Percentiles rank a stretch among this genome's conserved stretches.
These are phyloP conservation scores for Calosoma granatense DNA, from an alignment of 1,140 invertebrate genomes.

Conservation along the genomic window DNA sequence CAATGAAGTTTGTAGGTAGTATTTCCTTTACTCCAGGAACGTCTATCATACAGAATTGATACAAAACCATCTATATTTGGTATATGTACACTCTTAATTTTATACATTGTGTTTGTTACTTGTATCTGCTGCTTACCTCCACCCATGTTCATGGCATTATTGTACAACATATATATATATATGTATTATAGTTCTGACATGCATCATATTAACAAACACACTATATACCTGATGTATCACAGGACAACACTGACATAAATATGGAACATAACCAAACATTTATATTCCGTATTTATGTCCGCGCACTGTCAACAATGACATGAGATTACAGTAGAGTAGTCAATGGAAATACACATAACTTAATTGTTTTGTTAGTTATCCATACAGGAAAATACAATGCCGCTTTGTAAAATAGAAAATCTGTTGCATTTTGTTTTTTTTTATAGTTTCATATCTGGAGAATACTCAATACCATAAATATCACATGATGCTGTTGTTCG, in stretches of 20 bases:
- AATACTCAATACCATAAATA: not conserved
- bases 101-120: not conserved
- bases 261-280: not conserved
- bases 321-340: not conserved
- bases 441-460: not conserved
- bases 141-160: conserved; percentile 1
- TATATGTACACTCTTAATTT: conserved; percentile 8
- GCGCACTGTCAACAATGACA: not conserved
- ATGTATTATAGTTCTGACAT: conserved; percentile 5
- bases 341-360: no score
- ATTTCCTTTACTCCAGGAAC: conserved; percentile 9
- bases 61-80: conserved; percentile 8
- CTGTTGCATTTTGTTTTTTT: not conserved
- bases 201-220: conserved; percentile 5
- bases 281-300: not conserved
- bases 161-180: conserved; percentile 8
- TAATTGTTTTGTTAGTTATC: no score
- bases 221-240: not conserved
- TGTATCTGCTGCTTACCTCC: not conserved
- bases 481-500: conserved; percentile 7
- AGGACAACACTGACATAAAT: not conserved
- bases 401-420: not conserved
- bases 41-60: conserved; percentile 3
- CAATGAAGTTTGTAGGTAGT: conserved; percentile 9
- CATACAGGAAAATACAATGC: conserved; percentile 2